These are phyloP conservation scores for Tetramorium simillimum DNA, from an alignment of 1,140 invertebrate genomes.

Conservation along the genomic window DNA sequence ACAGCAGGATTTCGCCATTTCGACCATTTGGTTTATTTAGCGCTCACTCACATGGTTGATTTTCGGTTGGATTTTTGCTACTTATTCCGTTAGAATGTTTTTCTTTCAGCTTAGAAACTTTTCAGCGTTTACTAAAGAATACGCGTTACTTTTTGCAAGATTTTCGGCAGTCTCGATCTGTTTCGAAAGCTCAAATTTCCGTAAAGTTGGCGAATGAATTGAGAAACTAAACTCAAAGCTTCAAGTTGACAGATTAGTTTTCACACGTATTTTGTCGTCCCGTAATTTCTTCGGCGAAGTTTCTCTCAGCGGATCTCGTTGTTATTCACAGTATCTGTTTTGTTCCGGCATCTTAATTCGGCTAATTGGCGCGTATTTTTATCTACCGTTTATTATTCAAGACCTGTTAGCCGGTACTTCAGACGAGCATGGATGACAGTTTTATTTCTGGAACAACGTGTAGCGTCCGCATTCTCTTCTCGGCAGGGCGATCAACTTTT, in stretches of 20 bases:
- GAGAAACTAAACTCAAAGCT: neutral
- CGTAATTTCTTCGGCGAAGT: neutral
- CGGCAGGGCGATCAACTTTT: conserved; percentile 71
- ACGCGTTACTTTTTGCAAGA: neutral
- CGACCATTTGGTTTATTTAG: conserved; percentile 15
- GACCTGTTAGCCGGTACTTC: neutral
- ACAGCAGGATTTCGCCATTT: neutral
- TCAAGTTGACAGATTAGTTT: conserved; percentile 8
- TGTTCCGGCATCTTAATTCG: conserved; percentile 24
- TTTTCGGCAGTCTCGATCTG: neutral
- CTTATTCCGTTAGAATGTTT: neutral
- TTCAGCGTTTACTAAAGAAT: neutral
- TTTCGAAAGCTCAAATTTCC: neutral
- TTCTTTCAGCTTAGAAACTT: neutral
- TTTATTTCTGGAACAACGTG: conserved; percentile 70
- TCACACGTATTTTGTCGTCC: neutral
- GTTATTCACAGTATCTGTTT: conserved; percentile 11
- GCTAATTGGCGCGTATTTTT: conserved; percentile 54
- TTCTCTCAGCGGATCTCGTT: neutral
- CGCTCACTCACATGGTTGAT: conserved; percentile 7
- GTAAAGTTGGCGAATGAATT: conserved; percentile 1
- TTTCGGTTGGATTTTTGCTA: neutral
- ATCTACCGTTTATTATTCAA: conserved; percentile 37
- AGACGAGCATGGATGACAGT: conserved; percentile 32
- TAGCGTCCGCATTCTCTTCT: conserved; percentile 66